Percentiles rank a stretch among this genome's conserved stretches.
These are phyloP conservation scores for Pammene fasciana DNA, from an alignment of 2,888 invertebrate genomes.

Conservation along the genomic window DNA sequence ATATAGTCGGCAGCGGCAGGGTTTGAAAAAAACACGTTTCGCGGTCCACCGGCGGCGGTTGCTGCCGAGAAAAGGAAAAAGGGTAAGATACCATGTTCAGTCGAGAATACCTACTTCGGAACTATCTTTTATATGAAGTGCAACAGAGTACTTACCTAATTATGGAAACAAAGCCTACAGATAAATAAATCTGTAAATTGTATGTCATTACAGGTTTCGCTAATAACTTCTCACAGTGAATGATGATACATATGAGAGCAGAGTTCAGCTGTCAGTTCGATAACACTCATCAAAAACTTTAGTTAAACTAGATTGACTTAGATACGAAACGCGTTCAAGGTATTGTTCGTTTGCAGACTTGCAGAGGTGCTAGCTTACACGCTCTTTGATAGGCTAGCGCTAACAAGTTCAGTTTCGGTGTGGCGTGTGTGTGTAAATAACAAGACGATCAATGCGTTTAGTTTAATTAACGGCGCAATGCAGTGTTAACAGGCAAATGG, in stretches of 20 bases:
- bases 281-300: too few species aligned
- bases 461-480: slow-evolving; percentile 18
- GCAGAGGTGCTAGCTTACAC: neutral
- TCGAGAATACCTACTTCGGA: slow-evolving; percentile 2
- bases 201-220: too few species aligned
- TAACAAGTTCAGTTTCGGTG: slow-evolving; percentile 4
- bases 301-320: too few species aligned
- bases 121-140: neutral
- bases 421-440: neutral
- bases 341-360: neutral
- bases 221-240: too few species aligned
- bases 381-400: neutral
- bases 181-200: too few species aligned
- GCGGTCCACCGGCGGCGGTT: slow-evolving; percentile 52
- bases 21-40: slow-evolving; percentile 57
- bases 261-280: too few species aligned
- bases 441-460: slow-evolving; percentile 1
- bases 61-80: slow-evolving; percentile 57
- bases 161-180: neutral
- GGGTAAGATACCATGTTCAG: slow-evolving; percentile 56
- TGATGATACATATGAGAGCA: too few species aligned
- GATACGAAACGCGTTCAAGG: too few species aligned
- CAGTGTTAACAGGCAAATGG: neutral
- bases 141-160: slow-evolving; percentile 6
- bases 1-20: slow-evolving; percentile 57